These are phyloP conservation scores for Lordiphosa stackelbergi DNA, from an alignment of 1,140 invertebrate genomes.

Conservation along the genomic window DNA sequence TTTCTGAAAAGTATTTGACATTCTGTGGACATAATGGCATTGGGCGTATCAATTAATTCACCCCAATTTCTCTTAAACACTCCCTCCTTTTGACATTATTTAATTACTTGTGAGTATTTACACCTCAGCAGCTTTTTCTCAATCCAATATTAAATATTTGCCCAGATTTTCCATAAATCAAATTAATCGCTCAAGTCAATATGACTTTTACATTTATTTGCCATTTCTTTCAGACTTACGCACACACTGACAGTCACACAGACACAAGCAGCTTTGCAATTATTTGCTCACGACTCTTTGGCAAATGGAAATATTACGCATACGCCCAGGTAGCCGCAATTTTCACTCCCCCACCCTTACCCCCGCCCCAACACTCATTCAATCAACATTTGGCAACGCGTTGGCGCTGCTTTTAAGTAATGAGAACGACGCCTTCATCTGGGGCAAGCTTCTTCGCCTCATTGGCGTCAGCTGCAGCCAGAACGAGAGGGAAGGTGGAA, in stretches of 20 bases:
- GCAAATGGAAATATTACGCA: slow-evolving; percentile 14
- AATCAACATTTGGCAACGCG: slow-evolving; percentile 16
- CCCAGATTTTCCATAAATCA: slow-evolving; percentile 2
- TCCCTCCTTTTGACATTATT: too few relatives aligned
- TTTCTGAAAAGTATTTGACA: too few relatives aligned
- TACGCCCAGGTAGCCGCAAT: slow-evolving; percentile 6
- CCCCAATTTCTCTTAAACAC: too few relatives aligned
- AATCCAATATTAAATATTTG: background rate
- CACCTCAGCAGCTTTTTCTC: too few relatives aligned
- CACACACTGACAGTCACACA: background rate
- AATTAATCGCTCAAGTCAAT: slow-evolving; percentile 2
- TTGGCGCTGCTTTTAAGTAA: slow-evolving; percentile 17
- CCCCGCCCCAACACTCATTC: slow-evolving; percentile 8
- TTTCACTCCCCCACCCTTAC: background rate
- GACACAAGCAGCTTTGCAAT: slow-evolving; percentile 2
- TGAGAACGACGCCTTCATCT: slow-evolving; percentile 24
- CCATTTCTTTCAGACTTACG: background rate
- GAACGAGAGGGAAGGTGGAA: background rate
- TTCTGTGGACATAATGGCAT: too few relatives aligned
- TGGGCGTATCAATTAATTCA: too few relatives aligned
- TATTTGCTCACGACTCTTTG: slow-evolving; percentile 14
- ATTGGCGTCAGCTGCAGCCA: slow-evolving; percentile 29
- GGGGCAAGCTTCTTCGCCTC: slow-evolving; percentile 15
- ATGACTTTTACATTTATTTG: slow-evolving; percentile 2
- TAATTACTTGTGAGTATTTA: too few relatives aligned